A percentile compares a stretch with the other conserved stretches of the same genome.
These are phyloP conservation scores for Donacobius atricapilla DNA, from an alignment of 2,113 vertebrate genomes.

Conservation along the genomic window DNA sequence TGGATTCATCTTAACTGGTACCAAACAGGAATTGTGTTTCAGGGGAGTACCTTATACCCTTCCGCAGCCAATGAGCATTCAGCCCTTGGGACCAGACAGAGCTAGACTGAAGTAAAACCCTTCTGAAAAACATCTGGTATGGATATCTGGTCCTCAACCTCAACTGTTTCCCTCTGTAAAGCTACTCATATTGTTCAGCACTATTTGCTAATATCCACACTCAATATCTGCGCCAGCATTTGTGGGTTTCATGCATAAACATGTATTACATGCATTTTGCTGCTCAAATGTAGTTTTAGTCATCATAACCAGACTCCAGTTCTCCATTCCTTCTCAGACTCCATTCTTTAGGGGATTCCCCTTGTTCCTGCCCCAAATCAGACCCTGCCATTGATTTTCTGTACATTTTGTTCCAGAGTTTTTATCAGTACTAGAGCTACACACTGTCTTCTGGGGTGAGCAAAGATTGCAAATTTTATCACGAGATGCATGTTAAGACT, in stretches of 20 bases:
- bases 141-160: background rate
- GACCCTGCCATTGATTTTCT: background rate
- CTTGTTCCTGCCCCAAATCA: background rate
- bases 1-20: background rate
- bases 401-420: background rate
- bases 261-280: background rate
- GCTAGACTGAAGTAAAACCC: background rate
- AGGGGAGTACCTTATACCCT: background rate
- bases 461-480: background rate
- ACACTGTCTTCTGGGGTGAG: background rate
- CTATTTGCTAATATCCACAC: background rate
- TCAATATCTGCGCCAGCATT: background rate
- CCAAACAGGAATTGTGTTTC: background rate
- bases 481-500: background rate
- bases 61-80: background rate
- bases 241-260: background rate
- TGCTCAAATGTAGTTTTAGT: background rate
- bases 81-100: background rate
- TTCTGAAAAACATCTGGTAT: background rate
- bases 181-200: background rate
- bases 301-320: background rate
- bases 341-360: background rate
- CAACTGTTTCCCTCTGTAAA: background rate
- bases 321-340: background rate
- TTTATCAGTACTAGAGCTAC: background rate